Conservation (phyloP, 2,113 vertebrate genomes). For the Tachycineta bicolor region DNA sequence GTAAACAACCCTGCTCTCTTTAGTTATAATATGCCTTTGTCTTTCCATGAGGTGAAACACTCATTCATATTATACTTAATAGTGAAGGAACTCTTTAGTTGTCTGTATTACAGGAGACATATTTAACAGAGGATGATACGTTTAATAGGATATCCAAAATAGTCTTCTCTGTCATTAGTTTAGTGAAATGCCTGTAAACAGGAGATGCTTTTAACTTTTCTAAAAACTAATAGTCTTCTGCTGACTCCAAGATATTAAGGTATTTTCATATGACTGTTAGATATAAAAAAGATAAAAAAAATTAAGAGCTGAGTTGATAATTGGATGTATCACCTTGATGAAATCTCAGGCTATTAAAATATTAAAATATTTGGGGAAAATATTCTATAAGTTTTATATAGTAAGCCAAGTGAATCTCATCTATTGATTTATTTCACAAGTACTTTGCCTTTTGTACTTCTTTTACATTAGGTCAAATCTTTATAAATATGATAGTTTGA, state of each 20-base stretch:
- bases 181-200: neutral
- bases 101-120: neutral
- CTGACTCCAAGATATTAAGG: neutral
- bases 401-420: neutral
- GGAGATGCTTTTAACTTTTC: neutral
- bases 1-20: neutral
- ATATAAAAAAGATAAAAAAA: neutral
- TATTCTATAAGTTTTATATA: neutral
- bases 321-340: neutral
- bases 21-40: neutral
- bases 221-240: neutral
- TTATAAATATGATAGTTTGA: neutral
- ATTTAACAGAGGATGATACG: neutral
- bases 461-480: neutral
- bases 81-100: neutral
- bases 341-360: neutral
- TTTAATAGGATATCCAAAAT: neutral
- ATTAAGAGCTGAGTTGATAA: neutral
- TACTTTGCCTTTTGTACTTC: neutral
- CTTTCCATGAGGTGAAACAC: neutral
- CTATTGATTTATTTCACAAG: neutral
- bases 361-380: neutral
- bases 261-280: neutral
- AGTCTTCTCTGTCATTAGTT: neutral
- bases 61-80: neutral